phyloP scores from a whole-genome alignment of 2,113 vertebrate genomes.

The Ailuropoda melanoleuca region DNA sequence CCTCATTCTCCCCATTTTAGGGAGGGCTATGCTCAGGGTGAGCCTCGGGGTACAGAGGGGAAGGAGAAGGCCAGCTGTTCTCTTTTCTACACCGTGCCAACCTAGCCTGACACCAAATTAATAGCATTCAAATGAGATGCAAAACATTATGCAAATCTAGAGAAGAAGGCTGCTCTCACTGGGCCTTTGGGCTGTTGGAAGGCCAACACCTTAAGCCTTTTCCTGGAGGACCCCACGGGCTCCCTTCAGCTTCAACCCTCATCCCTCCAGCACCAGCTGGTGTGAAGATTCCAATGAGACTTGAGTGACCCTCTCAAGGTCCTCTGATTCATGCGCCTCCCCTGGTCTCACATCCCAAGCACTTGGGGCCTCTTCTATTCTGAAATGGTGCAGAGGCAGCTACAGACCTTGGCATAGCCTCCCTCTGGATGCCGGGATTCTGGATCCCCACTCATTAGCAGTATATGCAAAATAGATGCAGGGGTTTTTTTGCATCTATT shows the following conservation, averaged over 20 bases:
- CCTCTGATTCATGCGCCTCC: not conserved
- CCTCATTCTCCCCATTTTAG: constrained; percentile 12
- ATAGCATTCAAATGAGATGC: constrained; percentile 76
- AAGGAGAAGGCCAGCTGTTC: constrained; percentile 73
- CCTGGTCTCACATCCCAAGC: not conserved
- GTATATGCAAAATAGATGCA: constrained; percentile 64
- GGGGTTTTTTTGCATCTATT: constrained; percentile 50
- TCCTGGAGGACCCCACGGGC: not conserved
- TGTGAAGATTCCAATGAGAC: not conserved
- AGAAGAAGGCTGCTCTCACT: constrained; percentile 53
- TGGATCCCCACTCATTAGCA: constrained; percentile 22
- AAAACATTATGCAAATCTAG: constrained; percentile 77
- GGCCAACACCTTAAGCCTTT: constrained; percentile 54
- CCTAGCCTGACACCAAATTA: constrained; percentile 72
- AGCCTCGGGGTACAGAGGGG: constrained; percentile 46
- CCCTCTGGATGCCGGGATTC: constrained; percentile 28
- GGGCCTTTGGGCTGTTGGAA: constrained; percentile 47
- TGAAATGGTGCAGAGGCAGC: constrained; percentile 7
- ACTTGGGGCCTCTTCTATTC: not conserved
- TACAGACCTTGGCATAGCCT: constrained; percentile 20
- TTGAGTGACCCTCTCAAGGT: not conserved
- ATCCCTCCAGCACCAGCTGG: not conserved
- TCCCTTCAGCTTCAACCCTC: not conserved
- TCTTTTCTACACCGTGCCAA: constrained; percentile 52
- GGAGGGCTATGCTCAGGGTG: constrained; percentile 25